phyloP scores from a whole-genome alignment of 2,888 invertebrate species.

The Nebria salina region DNA sequence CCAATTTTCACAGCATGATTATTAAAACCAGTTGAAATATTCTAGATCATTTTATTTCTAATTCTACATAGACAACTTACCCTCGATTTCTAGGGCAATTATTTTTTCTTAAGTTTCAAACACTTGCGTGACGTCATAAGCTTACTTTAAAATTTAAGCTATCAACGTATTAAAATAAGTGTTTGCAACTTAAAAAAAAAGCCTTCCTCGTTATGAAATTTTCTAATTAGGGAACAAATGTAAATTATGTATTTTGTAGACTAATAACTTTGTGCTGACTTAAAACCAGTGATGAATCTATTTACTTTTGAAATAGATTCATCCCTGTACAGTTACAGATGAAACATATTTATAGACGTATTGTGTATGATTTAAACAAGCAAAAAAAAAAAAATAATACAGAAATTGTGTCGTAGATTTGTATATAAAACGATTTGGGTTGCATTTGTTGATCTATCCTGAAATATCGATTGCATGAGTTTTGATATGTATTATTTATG shows the following conservation, averaged over 20 bases:
- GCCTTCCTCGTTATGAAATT: background rate
- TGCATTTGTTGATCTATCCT: background rate
- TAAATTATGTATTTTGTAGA: conserved; percentile 40
- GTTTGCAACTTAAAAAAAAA: background rate
- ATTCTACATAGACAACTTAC: background rate
- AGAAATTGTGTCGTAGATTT: background rate
- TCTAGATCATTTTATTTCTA: background rate
- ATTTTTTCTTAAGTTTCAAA: background rate
- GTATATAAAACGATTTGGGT: background rate
- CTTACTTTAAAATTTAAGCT: too few relatives aligned
- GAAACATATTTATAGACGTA: background rate
- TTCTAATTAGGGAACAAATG: conserved; percentile 38
- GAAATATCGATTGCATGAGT: background rate
- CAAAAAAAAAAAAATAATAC: background rate
- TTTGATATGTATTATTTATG: too few relatives aligned
- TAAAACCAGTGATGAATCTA: conserved; percentile 17
- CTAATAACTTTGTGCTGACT: conserved; percentile 25
- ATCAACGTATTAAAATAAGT: background rate
- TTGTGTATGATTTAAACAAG: background rate
- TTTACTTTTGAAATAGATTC: background rate
- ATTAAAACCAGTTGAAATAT: background rate
- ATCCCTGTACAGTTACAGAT: background rate
- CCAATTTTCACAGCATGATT: background rate
- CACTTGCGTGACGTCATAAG: background rate
- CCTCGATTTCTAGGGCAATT: background rate